Percentiles rank a stretch among this genome's conserved stretches.
Evolutionary conservation across 2,888 invertebrate species (phyloP).

Genomic region (Sinohyriopsis cumingii): DNA sequence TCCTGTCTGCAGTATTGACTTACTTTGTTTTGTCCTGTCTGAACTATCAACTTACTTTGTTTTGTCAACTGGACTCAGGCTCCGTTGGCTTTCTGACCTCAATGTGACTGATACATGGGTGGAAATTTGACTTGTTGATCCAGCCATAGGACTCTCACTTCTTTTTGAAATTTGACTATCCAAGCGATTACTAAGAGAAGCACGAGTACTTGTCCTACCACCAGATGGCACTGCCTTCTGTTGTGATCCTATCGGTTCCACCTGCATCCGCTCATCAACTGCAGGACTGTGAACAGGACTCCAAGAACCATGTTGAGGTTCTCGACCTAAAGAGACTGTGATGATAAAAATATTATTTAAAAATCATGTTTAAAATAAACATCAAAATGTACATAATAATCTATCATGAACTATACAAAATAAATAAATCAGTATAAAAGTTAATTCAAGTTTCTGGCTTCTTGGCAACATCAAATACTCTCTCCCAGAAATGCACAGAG

Average conservation of each 20-base stretch:
- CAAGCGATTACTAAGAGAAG: background rate
- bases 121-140: constrained; percentile 17
- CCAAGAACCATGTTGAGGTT: constrained; percentile 17
- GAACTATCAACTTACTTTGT: constrained; percentile 19
- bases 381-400: too few relatives aligned
- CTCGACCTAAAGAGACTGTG: too few relatives aligned
- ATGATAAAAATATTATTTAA: too few relatives aligned
- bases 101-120: background rate
- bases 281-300: constrained; percentile 1
- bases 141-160: constrained; percentile 17
- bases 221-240: background rate
- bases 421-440: too few relatives aligned
- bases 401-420: too few relatives aligned
- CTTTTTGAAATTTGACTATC: too few relatives aligned
- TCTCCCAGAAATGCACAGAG: too few relatives aligned
- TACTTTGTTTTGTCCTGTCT: too few relatives aligned
- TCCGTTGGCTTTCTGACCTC: constrained; percentile 32
- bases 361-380: too few relatives aligned
- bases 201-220: constrained; percentile 7
- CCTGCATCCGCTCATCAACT: background rate
- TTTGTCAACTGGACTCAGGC: constrained; percentile 27
- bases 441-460: too few relatives aligned
- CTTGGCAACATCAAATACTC: too few relatives aligned
- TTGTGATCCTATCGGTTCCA: background rate
- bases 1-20: too few relatives aligned